These are phyloP conservation scores for Turnix velox DNA, from an alignment of 2,113 vertebrate genomes.

Conservation along the genomic window DNA sequence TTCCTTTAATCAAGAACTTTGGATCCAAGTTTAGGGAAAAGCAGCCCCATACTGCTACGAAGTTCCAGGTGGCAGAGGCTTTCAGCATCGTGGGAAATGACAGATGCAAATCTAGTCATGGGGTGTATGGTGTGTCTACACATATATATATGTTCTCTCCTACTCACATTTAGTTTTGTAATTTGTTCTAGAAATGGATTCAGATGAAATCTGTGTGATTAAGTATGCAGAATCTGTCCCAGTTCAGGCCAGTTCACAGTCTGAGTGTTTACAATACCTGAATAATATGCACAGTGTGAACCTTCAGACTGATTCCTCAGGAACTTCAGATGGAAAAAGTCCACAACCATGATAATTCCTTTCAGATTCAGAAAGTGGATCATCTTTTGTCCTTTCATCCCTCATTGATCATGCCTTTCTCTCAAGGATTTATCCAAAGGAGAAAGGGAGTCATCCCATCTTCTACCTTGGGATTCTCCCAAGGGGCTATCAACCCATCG, in stretches of 20 bases:
- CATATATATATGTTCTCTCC: fast-evolving
- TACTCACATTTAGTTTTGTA: not conserved
- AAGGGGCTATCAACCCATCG: not conserved
- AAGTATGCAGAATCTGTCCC: not conserved
- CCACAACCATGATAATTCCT: not conserved
- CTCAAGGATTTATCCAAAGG: not conserved
- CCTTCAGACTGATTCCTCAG: not conserved
- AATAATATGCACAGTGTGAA: not conserved
- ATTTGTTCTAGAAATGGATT: not conserved
- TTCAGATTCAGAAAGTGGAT: not conserved
- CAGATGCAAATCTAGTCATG: not conserved
- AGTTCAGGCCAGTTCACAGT: not conserved
- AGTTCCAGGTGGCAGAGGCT: not conserved
- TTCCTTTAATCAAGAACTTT: not conserved
- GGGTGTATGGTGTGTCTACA: not conserved
- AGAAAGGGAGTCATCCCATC: not conserved
- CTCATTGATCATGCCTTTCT: not conserved
- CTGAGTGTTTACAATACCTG: not conserved
- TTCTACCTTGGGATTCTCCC: not conserved
- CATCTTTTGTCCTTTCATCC: not conserved
- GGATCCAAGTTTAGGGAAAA: not conserved
- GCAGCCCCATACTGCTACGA: not conserved
- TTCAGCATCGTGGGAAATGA: not conserved
- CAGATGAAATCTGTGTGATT: not conserved
- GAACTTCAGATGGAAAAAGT: not conserved